Evolutionary conservation across 2,797 vertebrate species (phyloP).

Genomic region (Enteromius viviparus): DNA sequence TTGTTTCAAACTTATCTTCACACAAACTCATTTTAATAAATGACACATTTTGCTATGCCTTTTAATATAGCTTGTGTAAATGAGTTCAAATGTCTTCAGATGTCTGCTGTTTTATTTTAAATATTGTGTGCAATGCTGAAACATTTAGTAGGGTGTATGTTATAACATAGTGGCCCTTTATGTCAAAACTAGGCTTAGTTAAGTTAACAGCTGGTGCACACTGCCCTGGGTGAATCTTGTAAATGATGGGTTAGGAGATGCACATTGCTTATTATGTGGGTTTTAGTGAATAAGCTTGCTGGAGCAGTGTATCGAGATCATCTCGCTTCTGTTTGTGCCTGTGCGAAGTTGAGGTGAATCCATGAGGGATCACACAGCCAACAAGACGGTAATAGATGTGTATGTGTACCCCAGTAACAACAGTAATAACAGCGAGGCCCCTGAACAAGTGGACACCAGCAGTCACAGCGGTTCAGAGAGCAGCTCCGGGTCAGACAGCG

Average conservation of each 20-base stretch:
- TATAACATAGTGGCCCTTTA: not conserved
- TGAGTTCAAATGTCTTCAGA: no score
- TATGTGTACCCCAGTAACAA: slow-evolving; percentile 47
- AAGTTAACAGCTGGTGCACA: not conserved
- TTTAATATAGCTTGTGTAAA: not conserved
- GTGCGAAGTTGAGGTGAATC: not conserved
- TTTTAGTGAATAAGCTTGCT: not conserved
- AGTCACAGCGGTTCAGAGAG: slow-evolving; percentile 97
- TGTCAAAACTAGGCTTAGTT: no score
- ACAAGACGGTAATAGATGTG: not conserved
- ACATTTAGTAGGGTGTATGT: not conserved
- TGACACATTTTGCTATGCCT: not conserved
- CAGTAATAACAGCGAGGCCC: slow-evolving; percentile 91
- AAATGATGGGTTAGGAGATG: not conserved
- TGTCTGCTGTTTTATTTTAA: not conserved
- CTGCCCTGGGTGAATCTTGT: not conserved
- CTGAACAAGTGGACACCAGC: slow-evolving; percentile 95
- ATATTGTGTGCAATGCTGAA: not conserved
- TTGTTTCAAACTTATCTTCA: no score
- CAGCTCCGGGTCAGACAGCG: slow-evolving; percentile 97
- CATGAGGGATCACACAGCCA: no score
- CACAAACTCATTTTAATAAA: no score
- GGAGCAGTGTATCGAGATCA: not conserved
- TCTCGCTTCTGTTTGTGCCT: not conserved
- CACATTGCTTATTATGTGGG: not conserved